Conservation (phyloP, 2,113 vertebrate genomes). For the Pseudorasbora parva region DNA sequence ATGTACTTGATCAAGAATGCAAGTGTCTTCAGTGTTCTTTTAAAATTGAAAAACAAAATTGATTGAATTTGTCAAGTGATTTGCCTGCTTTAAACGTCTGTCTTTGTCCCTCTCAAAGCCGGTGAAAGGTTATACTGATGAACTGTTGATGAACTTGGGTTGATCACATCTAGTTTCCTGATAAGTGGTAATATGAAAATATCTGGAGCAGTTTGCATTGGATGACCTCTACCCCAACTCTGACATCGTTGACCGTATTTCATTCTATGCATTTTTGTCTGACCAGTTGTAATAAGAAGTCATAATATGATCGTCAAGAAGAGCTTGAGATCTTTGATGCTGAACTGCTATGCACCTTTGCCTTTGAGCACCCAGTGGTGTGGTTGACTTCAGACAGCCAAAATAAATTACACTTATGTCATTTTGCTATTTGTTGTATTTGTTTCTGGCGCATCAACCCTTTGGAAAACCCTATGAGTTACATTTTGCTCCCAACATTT, state of each 20-base stretch:
- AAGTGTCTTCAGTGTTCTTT: not conserved
- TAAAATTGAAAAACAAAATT: constrained; percentile 2
- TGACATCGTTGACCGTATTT: not conserved
- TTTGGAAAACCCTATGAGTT: constrained; percentile 41
- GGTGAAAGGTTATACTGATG: constrained; percentile 22
- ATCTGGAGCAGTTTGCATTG: not conserved
- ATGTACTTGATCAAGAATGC: not conserved
- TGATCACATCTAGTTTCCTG: not conserved
- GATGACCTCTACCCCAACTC: constrained; percentile 1
- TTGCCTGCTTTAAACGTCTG: not conserved
- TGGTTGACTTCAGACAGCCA: constrained; percentile 12
- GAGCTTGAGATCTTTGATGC: constrained; percentile 2
- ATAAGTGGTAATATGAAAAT: constrained; percentile 6
- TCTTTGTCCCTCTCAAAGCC: constrained; percentile 1
- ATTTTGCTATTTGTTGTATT: not conserved
- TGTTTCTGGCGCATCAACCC: constrained; percentile 21
- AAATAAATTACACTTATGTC: constrained; percentile 19
- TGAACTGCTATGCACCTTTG: constrained; percentile 28
- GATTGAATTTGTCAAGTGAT: constrained; percentile 21
- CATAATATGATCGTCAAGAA: not conserved
- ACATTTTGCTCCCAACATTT: constrained; percentile 28
- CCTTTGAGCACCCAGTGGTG: not conserved
- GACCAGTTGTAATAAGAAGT: not conserved
- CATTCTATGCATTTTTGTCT: not conserved
- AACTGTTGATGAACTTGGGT: constrained; percentile 9